These are phyloP conservation scores for Drosophila kepulauana DNA, from an alignment of 1,140 invertebrate genomes.

Conservation along the genomic window DNA sequence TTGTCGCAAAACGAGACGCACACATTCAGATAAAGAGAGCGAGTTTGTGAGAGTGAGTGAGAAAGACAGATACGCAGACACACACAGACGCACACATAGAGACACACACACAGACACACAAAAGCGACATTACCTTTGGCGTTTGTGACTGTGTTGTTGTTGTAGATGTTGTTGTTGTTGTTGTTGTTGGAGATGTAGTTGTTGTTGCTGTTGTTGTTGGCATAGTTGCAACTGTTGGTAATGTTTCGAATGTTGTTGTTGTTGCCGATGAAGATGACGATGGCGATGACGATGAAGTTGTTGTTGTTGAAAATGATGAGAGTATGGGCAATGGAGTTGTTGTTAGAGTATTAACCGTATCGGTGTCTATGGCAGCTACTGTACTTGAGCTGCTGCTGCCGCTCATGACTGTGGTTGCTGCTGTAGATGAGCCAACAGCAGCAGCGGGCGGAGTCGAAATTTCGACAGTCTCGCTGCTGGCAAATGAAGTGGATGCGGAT, in stretches of 20 bases:
- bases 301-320: slow-evolving; percentile 12
- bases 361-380: slow-evolving; percentile 43
- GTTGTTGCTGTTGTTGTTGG: slow-evolving; percentile 60
- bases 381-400: slow-evolving; percentile 23
- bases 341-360: slow-evolving; percentile 45
- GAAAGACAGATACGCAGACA: slow-evolving; percentile 38
- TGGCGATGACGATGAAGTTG: slow-evolving; percentile 24
- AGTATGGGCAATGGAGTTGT: slow-evolving; percentile 15
- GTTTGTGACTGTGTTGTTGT: slow-evolving; percentile 71
- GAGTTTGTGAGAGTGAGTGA: slow-evolving; percentile 25
- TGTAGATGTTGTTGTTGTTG: slow-evolving; percentile 56
- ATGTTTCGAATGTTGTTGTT: slow-evolving; percentile 19
- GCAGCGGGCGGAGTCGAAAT: slow-evolving; percentile 22
- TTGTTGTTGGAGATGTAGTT: slow-evolving; percentile 57
- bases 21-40: slow-evolving; percentile 17
- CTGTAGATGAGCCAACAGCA: slow-evolving; percentile 2
- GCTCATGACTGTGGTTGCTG: slow-evolving; percentile 15
- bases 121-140: slow-evolving; percentile 79
- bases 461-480: slow-evolving; percentile 35
- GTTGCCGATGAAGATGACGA: slow-evolving; percentile 20
- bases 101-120: slow-evolving; percentile 36
- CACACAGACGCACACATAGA: slow-evolving; percentile 19
- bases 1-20: slow-evolving; percentile 39
- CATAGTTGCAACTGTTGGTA: slow-evolving; percentile 43
- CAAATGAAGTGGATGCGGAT: slow-evolving; percentile 21